Conservation (phyloP, 2,797 vertebrate genomes). For the Epinephelus awoara region DNA sequence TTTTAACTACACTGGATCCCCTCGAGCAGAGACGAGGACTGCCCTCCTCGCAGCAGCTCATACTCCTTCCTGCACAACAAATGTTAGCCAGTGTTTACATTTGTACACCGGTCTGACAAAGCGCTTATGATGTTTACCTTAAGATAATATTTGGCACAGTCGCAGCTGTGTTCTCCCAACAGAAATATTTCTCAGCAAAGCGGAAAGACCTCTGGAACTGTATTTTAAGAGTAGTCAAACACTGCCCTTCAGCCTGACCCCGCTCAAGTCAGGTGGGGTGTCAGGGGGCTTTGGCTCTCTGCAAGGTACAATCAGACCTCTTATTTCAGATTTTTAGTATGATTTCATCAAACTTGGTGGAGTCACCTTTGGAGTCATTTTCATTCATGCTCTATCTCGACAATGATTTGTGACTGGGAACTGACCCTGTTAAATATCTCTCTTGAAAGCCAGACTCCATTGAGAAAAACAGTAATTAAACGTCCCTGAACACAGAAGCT, state of each 20-base stretch:
- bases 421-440: too few species aligned
- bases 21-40: neutral
- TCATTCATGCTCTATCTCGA: too few species aligned
- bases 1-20: slow-evolving; percentile 22
- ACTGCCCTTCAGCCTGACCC: neutral
- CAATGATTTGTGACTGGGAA: too few species aligned
- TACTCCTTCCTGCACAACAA: neutral
- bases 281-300: neutral
- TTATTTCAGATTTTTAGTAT: neutral
- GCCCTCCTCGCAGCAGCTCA: neutral
- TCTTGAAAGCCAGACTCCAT: too few species aligned
- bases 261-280: neutral
- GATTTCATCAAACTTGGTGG: neutral
- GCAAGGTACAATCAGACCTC: neutral
- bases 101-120: neutral
- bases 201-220: neutral
- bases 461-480: too few species aligned
- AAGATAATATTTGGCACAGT: slow-evolving; percentile 38
- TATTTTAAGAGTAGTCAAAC: neutral
- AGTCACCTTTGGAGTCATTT: neutral
- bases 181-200: slow-evolving; percentile 11
- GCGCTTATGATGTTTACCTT: slow-evolving; percentile 28
- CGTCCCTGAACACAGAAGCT: too few species aligned
- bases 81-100: slow-evolving; percentile 23
- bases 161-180: neutral